Conservation (phyloP, 2,797 vertebrate genomes). For the Acestrorhynchus altus region DNA sequence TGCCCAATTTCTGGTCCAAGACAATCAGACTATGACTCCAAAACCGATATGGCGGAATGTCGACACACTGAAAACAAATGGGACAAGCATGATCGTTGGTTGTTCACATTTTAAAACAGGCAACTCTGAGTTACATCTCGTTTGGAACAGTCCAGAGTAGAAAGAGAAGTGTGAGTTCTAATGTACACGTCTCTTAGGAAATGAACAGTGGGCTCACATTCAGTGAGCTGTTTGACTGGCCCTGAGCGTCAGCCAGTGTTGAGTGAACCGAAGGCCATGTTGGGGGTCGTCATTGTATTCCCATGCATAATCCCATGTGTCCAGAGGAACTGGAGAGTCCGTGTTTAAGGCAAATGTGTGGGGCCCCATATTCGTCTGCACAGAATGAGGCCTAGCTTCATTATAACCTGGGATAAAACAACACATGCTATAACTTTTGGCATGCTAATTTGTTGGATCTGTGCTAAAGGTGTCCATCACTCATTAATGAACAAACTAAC, state of each 20-base stretch:
- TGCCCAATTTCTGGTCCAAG: conserved; percentile 14
- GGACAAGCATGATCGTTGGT: conserved; percentile 7
- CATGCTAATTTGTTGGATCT: neutral
- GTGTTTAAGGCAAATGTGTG: conserved; percentile 55
- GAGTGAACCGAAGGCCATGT: conserved; percentile 32
- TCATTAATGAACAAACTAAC: neutral
- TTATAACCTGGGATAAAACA: conserved; percentile 32
- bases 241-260: conserved; percentile 4
- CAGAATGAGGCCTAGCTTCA: conserved; percentile 34
- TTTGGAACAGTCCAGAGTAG: conserved; percentile 12
- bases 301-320: conserved; percentile 45
- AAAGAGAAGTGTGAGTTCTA: neutral
- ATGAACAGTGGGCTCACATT: neutral
- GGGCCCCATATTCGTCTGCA: conserved; percentile 32
- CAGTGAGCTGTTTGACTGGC: neutral
- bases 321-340: conserved; percentile 53
- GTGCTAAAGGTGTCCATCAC: neutral
- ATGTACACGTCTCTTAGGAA: conserved; percentile 10
- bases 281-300: conserved; percentile 27
- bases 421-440: conserved; percentile 1
- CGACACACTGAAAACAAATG: conserved; percentile 16
- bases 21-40: conserved; percentile 1
- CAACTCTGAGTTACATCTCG: neutral
- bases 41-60: conserved; percentile 12
- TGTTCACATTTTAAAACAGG: conserved; percentile 29